Evolutionary conservation across 2,113 vertebrate species (phyloP), one percentile per base, ranked within the genome.

Genomic region (Microtus richardsoni): DNA sequence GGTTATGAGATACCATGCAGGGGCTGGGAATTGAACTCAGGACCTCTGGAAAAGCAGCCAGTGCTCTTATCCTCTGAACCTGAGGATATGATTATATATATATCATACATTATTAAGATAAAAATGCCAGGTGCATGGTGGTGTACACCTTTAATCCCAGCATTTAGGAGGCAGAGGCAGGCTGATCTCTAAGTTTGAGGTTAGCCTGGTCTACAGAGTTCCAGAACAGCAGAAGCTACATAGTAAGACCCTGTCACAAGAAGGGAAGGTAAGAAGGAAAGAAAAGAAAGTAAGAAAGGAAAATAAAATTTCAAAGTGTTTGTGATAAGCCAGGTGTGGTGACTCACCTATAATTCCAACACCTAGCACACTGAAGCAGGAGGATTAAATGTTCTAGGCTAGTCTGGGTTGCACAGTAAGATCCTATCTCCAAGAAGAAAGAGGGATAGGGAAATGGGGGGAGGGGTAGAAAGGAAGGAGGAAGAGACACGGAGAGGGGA

Each of bases 211-310:
- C 28, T 78, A 54, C 52, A 83, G 60, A 84, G 58, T 39, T 75
- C 41, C 41, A 28, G 74, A 44, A 44, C 39, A 44, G 39, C 73
- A 44, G 22, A 44, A 14, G 77, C 8, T 52, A 58, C 52, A 64
- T 44, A 66, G 60, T 41, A 7, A 85, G 28, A 85, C 41, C 41
- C 41, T 66, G 41, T 66, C 17, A 1, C 4, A 86, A n/a, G 49
- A 3, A 52, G 7, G 28, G 60, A 11, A 16, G 7, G 10, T 12
- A 70, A 33, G 13, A 52, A 33, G 30, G 49, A 19, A 30, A 28
- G 5, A 2, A 4, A 3, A 3, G 2, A 11, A 24, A 14, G 30
- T 4, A 52, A 70, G 17, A 30, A 7, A 44, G 58, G 7, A 28
- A 74, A 86, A 68, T 2, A 58, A 74, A 44, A 47, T 44, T 26